Conservation (phyloP, 2,888 invertebrate species). For the Eupithecia inturbata region DNA sequence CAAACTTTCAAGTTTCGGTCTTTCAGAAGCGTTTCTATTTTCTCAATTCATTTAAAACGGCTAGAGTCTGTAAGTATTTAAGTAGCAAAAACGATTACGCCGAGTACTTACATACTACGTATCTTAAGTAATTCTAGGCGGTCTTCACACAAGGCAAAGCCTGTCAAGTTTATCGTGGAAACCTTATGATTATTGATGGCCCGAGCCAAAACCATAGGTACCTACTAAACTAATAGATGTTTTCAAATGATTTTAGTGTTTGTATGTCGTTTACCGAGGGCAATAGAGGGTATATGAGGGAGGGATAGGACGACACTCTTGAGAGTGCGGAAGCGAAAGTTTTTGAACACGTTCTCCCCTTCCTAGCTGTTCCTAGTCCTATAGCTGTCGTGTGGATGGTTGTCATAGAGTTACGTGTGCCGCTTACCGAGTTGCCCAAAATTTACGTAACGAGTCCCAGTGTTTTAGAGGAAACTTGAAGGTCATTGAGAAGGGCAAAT, state of each 20-base stretch:
- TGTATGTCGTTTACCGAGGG: too few species aligned
- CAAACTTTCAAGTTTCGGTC: background rate
- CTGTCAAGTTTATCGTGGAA: background rate
- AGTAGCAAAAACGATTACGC: background rate
- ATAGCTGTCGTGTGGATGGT: constrained; percentile 9
- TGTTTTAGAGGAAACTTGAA: background rate
- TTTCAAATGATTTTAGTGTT: background rate
- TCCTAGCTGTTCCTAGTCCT: too few species aligned
- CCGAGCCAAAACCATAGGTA: background rate
- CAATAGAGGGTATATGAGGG: too few species aligned
- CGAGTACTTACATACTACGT: too few species aligned
- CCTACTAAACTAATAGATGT: background rate
- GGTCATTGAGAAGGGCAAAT: background rate
- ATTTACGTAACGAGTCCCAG: background rate
- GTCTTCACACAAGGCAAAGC: background rate
- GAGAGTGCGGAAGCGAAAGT: constrained; percentile 54
- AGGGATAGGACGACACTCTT: constrained; percentile 44
- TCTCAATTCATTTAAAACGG: background rate
- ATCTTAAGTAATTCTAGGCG: constrained; percentile 6
- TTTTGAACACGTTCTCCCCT: constrained; percentile 46
- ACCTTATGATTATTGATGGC: constrained; percentile 1
- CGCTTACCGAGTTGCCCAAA: background rate
- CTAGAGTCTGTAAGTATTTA: background rate
- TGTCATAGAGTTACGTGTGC: constrained; percentile 21
- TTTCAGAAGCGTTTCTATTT: background rate